Evolutionary conservation across 2,888 invertebrate genomes (phyloP), one percentile per base, ranked within the genome.

Genomic region (Apotomis betuletana): DNA sequence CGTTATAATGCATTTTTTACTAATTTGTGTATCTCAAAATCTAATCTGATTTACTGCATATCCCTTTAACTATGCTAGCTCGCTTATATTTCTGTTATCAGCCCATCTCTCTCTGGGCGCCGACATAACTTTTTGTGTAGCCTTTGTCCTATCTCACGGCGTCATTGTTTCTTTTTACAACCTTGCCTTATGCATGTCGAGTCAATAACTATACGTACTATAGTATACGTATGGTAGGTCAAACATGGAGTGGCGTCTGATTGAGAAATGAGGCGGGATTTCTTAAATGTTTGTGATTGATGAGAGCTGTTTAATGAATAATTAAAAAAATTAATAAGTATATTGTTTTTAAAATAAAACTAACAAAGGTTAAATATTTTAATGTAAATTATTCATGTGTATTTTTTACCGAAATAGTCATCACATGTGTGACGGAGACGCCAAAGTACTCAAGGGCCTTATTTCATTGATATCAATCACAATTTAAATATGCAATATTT

Each of bases 71-170:
- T 74, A 73, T 73, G 76, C 76, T 76, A 75, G 76, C 77, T 81
- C 79, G 80, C 81, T 87, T 85, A 84, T 86, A 87, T 87, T 87
- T 87, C 85, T 74, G 81, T 88, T 89, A 89, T 88, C 88, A 81
- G 75, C 75, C 69, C 81, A 88, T 89, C 87, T 85, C 79, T 81
- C 81, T 79, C 74, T 78, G 78, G 81, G 81, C 79, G 82, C 84
- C 86, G 84, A 82, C 83, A 74, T 77, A 79, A 79, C 80, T 82
- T 86, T 87, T 85, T 85, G 81, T 85, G 78, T 79, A 80, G 74
- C 78, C 77, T 79, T 81, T 79, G 77, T 77, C 77, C 82, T 83
- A 83, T 87, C 86, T 83, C 81, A 82, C 80, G 81, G 74, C 81
- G 80, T 79, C 82, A 81, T 85, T 85, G 84, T 86, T 83, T 83